These are phyloP conservation scores for Nephrotoma flavescens DNA, from an alignment of 2,888 invertebrate species.

Conservation along the genomic window DNA sequence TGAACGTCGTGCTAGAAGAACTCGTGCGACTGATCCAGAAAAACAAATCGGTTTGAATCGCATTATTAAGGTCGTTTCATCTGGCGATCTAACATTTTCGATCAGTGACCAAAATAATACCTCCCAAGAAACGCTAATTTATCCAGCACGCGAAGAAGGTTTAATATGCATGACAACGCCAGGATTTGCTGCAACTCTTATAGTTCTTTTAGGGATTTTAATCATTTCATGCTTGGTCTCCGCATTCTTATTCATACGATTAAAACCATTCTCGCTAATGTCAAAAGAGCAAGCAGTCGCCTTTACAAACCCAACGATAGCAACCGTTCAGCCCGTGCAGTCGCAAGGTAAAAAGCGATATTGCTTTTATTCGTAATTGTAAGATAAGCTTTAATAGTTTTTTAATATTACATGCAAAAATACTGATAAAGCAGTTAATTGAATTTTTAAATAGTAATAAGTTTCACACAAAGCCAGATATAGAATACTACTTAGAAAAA, in stretches of 20 bases:
- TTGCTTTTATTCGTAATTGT: constrained; percentile 42
- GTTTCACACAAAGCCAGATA: neutral
- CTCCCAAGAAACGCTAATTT: constrained; percentile 49
- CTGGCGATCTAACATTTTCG: constrained; percentile 75
- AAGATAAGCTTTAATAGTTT: neutral
- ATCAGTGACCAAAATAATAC: constrained; percentile 51
- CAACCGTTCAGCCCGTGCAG: constrained; percentile 8
- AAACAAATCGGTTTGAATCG: constrained; percentile 80
- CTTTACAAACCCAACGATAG: constrained; percentile 16
- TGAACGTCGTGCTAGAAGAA: constrained; percentile 53
- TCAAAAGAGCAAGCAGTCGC: constrained; percentile 30
- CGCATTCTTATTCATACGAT: constrained; percentile 67
- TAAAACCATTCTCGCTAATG: constrained; percentile 50
- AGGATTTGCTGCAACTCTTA: constrained; percentile 77
- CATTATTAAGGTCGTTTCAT: constrained; percentile 80
- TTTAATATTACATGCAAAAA: neutral
- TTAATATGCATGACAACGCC: constrained; percentile 89
- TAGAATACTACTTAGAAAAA: neutral
- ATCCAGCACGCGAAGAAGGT: constrained; percentile 51
- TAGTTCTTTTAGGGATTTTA: constrained; percentile 67
- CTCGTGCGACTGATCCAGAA: constrained; percentile 49
- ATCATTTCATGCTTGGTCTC: constrained; percentile 75
- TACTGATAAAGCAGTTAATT: neutral
- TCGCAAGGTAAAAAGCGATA: constrained; percentile 8
- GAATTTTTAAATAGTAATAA: neutral